Conservation (phyloP, 1,140 invertebrate species). For the Lasioglossum albipes region DNA sequence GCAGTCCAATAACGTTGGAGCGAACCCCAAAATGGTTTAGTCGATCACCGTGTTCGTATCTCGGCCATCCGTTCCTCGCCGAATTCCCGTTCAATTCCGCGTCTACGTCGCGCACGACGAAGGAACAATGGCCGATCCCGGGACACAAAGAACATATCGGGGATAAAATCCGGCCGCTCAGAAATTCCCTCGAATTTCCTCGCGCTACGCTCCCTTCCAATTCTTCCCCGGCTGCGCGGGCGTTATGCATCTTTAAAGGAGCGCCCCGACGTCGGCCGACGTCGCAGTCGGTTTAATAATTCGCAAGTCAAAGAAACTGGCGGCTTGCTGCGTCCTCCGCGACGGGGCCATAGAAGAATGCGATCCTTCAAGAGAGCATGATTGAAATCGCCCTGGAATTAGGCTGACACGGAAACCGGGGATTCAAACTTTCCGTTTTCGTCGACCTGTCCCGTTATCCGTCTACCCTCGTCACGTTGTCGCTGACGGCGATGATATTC, state of each 20-base stretch:
- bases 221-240: not conserved
- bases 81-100: not conserved
- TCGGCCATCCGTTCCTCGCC: not conserved
- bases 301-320: slow-evolving; percentile 25
- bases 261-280: slow-evolving; percentile 10
- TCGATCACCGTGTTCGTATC: not conserved
- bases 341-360: not conserved
- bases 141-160: slow-evolving; percentile 15
- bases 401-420: slow-evolving; percentile 11
- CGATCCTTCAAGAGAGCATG: not conserved
- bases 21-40: not conserved
- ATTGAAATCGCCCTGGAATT: slow-evolving; percentile 42
- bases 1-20: too few relatives aligned
- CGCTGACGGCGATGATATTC: not conserved
- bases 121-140: not conserved
- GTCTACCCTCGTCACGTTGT: too few relatives aligned
- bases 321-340: not conserved
- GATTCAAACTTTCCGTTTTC: not conserved
- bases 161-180: slow-evolving; percentile 7
- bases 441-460: too few relatives aligned
- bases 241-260: slow-evolving; percentile 33
- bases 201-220: not conserved
- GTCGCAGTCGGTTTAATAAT: slow-evolving; percentile 33
- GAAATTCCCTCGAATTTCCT: slow-evolving; percentile 24
- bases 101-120: not conserved